Percentiles rank a stretch among this genome's conserved stretches.
Evolutionary conservation across 1,140 invertebrate species (phyloP).

Genomic region (Panonychus citri): DNA sequence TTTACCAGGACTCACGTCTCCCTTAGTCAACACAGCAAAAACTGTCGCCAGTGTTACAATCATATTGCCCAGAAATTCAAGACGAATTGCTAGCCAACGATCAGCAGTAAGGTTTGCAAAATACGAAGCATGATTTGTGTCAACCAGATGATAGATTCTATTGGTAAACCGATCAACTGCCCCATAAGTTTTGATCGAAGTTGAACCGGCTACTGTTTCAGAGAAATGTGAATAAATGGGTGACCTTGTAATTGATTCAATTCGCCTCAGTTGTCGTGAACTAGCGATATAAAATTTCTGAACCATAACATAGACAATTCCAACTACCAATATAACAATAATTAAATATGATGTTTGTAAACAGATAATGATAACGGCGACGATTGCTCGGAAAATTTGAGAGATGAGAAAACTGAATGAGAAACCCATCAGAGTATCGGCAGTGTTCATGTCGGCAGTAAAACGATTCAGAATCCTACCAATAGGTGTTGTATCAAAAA

Average conservation of each 20-base stretch:
- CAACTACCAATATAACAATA: conserved; percentile 54
- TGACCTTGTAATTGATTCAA: conserved; percentile 29
- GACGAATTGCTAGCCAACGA: conserved; percentile 28
- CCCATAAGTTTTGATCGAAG: conserved; percentile 22
- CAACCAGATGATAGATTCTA: conserved; percentile 23
- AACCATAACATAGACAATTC: conserved; percentile 46
- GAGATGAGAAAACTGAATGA: conserved; percentile 25
- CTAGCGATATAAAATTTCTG: conserved; percentile 29
- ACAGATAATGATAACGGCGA: conserved; percentile 42
- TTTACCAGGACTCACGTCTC: conserved; percentile 24
- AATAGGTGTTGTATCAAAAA: conserved; percentile 39
- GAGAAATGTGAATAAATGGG: conserved; percentile 29
- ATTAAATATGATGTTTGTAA: conserved; percentile 53
- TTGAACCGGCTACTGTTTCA: conserved; percentile 22
- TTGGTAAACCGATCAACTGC: conserved; percentile 18
- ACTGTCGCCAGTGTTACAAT: conserved; percentile 27
- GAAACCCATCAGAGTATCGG: conserved; percentile 27
- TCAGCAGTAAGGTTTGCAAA: conserved; percentile 32
- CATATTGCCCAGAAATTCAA: conserved; percentile 29
- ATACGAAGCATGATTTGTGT: conserved; percentile 63
- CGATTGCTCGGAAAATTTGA: conserved; percentile 41
- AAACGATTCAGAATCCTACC: conserved; percentile 49
- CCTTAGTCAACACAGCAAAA: conserved; percentile 26
- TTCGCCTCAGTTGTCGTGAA: conserved; percentile 27
- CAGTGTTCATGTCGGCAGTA: conserved; percentile 26